phyloP scores from a whole-genome alignment of 2,797 vertebrate species.

The Anguilla pacifica region DNA sequence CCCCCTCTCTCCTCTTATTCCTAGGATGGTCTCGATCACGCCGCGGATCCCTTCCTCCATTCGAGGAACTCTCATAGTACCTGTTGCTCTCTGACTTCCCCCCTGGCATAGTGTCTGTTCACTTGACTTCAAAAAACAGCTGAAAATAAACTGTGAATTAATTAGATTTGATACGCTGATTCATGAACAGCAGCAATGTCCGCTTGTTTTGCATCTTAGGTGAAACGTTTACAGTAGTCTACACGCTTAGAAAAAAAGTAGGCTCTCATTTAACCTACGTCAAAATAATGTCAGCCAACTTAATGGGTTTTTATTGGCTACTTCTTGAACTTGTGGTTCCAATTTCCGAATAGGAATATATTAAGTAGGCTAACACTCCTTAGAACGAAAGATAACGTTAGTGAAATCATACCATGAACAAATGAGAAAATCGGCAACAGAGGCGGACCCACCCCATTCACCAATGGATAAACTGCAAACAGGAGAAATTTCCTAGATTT shows the following conservation, averaged over 20 bases:
- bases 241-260: neutral
- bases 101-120: slow-evolving; percentile 16
- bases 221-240: neutral
- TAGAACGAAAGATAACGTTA: neutral
- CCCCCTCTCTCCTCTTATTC: slow-evolving; percentile 41
- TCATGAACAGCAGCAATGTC: neutral
- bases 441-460: neutral
- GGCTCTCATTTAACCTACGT: neutral
- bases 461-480: neutral
- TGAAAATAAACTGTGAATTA: neutral
- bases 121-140: neutral
- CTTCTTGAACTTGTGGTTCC: neutral
- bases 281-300: neutral
- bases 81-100: slow-evolving; percentile 58
- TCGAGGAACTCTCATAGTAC: slow-evolving; percentile 49
- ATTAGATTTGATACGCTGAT: neutral
- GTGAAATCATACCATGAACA: neutral
- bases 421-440: neutral
- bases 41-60: slow-evolving; percentile 47
- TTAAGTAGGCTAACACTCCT: neutral
- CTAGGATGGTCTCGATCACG: slow-evolving; percentile 30
- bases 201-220: neutral
- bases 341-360: neutral
- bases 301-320: neutral
- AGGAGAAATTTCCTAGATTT: slow-evolving; percentile 12